These are phyloP conservation scores for Sebastes reedi DNA, from an alignment of 2,797 vertebrate species.

Conservation along the genomic window DNA sequence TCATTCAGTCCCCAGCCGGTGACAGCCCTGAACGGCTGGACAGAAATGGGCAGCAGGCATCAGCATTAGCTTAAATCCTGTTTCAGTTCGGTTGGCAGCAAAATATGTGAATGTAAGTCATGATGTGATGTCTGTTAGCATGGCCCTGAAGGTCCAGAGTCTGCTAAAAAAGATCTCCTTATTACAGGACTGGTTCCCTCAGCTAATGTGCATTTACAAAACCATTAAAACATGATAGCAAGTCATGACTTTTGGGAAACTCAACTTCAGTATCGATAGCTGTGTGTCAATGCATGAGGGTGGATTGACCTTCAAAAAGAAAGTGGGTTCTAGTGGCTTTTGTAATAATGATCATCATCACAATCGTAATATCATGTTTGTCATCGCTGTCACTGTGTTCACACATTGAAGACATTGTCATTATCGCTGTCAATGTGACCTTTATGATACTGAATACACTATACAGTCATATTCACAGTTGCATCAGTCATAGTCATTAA, in stretches of 20 bases:
- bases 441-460: neutral
- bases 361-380: neutral
- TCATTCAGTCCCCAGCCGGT: neutral
- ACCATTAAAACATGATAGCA: neutral
- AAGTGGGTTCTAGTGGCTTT: neutral
- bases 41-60: conserved; percentile 12
- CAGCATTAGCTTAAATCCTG: conserved; percentile 12
- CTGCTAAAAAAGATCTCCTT: neutral
- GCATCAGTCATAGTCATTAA: neutral
- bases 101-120: neutral
- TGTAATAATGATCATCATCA: neutral
- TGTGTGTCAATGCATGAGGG: neutral
- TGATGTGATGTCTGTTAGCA: neutral
- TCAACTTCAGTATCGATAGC: neutral
- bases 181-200: neutral
- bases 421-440: neutral
- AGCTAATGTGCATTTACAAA: neutral
- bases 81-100: conserved; percentile 17
- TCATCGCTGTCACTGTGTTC: neutral
- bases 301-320: neutral
- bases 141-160: neutral
- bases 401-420: neutral
- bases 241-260: neutral
- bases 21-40: conserved; percentile 2
- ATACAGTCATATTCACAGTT: neutral